Conservation (phyloP, 2,888 invertebrate genomes). For the Torymus tubicola region DNA sequence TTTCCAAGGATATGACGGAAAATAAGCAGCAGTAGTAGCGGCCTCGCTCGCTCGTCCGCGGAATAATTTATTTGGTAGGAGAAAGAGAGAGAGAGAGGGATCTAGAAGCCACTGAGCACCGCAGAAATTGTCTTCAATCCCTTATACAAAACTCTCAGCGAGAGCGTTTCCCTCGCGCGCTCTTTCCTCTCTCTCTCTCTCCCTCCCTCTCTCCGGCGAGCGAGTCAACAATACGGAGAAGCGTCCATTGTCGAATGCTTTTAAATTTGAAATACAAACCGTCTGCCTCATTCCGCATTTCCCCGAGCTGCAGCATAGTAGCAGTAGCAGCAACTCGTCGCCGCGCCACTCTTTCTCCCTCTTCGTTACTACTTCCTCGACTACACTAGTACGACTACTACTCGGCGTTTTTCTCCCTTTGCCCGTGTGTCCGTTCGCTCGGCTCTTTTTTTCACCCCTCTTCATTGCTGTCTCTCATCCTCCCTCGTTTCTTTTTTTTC, state of each 20-base stretch:
- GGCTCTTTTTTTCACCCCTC: not conserved
- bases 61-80: conserved; percentile 71
- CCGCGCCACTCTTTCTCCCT: conserved; percentile 36
- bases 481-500: conserved; percentile 33
- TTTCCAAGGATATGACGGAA: conserved; percentile 59
- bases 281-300: conserved; percentile 66
- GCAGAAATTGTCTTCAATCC: conserved; percentile 73
- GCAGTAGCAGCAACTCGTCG: not conserved
- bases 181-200: conserved; percentile 17
- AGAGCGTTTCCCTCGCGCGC: conserved; percentile 54
- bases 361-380: conserved; percentile 31
- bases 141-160: conserved; percentile 67
- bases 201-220: conserved; percentile 59
- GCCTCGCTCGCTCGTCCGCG: conserved; percentile 65
- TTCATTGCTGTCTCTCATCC: not conserved
- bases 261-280: conserved; percentile 75
- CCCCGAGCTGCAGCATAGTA: conserved; percentile 20
- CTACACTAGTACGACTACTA: not conserved
- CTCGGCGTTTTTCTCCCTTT: conserved; percentile 20
- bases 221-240: conserved; percentile 73
- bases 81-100: conserved; percentile 37
- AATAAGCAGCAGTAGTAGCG: conserved; percentile 67
- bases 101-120: conserved; percentile 70
- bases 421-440: not conserved
- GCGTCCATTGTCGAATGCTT: conserved; percentile 75